Base-by-base conservation (phyloP, 1,140 invertebrate genomes). In the Leptestheria dahalacensis region DNA sequence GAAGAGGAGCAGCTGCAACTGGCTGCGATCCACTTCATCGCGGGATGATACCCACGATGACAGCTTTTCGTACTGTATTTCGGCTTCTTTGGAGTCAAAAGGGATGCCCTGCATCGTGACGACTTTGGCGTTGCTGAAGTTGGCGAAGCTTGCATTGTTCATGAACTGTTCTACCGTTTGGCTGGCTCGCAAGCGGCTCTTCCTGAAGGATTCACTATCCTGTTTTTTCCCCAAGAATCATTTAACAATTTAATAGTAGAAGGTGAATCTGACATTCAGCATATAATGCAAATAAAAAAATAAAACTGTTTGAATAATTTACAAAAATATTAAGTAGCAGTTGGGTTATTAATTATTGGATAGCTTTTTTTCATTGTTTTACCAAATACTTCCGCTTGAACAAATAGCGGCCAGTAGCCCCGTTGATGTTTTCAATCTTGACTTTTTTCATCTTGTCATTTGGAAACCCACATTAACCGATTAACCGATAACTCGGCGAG, bases 161-260 rank as follows among this genome's bases (percentile, higher is more conserved):
- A 29, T 33, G 25, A 55, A 55, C 15, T 55, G 53, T 41, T 55
- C 53, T 12, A 33, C 11, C 15, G 24, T 28, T 28, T 55, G 53
- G 12, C 21, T 29, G 20, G 33, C 21, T 25, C 33, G 26, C 20
- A 55, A 26, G 12, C 33, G 26, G 53, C n/a, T 55, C 53, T 55
- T 55, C 21, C 33, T 25, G 4, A 55, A 33, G 33, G 33, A 2
- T 21, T 55, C 53, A n/a, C 25, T 29, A 15, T 55, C 53, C 53
- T 55, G n/a, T 52, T 52, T 23, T 52, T 52, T 52, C 20, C 50
- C 28, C 21, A 20, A 24, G 28, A 52, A 52, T 26, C 50, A 52
- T 23, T 52, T 52, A 9, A n/a, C 20, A 47, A 47, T 47, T 12
- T 49, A 49, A 9, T 49, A 9, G 18, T 4, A 49, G 23, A 1